These are phyloP conservation scores for Triops longicaudatus DNA, from an alignment of 1,140 invertebrate genomes.

Conservation along the genomic window DNA sequence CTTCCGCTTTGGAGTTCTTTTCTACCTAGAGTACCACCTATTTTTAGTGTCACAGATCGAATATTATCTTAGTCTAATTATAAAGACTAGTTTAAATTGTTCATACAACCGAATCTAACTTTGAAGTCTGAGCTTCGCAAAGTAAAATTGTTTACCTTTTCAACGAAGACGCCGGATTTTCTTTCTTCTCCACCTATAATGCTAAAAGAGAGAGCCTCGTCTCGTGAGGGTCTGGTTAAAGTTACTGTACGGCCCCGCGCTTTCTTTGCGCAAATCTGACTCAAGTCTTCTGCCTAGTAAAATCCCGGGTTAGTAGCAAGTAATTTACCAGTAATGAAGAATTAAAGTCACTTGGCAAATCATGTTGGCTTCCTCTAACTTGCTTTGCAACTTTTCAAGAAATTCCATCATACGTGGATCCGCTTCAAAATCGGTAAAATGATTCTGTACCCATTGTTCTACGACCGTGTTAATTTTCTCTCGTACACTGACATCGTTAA, in stretches of 20 bases:
- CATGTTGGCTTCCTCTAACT: slow-evolving; percentile 75
- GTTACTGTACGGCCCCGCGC: slow-evolving; percentile 84
- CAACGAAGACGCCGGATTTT: slow-evolving; percentile 88
- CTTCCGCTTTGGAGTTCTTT: slow-evolving; percentile 83
- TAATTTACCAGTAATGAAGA: not conserved
- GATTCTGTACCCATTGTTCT: slow-evolving; percentile 94
- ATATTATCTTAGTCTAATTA: no score
- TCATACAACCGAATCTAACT: not conserved
- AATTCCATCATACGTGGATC: slow-evolving; percentile 95
- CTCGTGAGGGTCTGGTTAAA: slow-evolving; percentile 77
- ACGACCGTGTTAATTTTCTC: slow-evolving; percentile 91
- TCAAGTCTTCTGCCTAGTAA: slow-evolving; percentile 56
- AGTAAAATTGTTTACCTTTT: slow-evolving; percentile 55
- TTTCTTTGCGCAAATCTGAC: slow-evolving; percentile 94
- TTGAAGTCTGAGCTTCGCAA: no score
- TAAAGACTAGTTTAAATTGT: no score
- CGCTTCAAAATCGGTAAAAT: slow-evolving; percentile 98
- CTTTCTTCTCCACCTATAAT: slow-evolving; percentile 88
- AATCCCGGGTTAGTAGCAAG: not conserved
- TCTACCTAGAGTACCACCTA: slow-evolving; percentile 51
- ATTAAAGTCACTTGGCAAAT: slow-evolving; percentile 54
- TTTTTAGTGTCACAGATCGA: no score
- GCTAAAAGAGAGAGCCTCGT: slow-evolving; percentile 86
- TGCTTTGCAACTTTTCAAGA: slow-evolving; percentile 82
- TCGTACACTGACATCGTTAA: slow-evolving; percentile 64